phyloP scores from a whole-genome alignment of 2,113 vertebrate genomes.

The Alethe diademata region DNA sequence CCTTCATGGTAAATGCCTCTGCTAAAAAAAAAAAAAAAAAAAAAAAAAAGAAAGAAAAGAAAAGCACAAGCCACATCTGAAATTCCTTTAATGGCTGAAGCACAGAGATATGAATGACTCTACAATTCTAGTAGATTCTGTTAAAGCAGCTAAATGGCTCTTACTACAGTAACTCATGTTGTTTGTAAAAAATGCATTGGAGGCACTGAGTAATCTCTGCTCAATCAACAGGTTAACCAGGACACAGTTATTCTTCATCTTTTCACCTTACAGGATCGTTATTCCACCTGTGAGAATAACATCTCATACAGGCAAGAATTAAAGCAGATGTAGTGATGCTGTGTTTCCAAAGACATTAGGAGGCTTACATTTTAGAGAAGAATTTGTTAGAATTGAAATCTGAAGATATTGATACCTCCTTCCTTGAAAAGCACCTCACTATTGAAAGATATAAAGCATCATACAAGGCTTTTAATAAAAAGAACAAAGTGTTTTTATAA shows the following conservation, averaged over 20 bases:
- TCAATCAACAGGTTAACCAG: background rate
- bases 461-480: background rate
- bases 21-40: background rate
- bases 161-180: background rate
- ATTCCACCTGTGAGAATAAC: background rate
- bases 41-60: background rate
- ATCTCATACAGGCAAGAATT: background rate
- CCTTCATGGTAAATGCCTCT: background rate
- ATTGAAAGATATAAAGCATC: background rate
- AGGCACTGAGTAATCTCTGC: background rate
- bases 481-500: background rate
- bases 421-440: background rate
- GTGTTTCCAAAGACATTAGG: background rate
- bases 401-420: background rate
- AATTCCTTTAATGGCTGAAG: background rate
- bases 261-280: background rate
- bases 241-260: background rate
- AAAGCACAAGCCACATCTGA: accelerated
- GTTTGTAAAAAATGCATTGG: background rate
- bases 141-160: background rate
- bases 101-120: background rate
- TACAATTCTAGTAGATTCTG: background rate
- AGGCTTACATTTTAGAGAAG: background rate
- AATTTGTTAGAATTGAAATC: background rate
- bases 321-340: background rate